Conservation (phyloP, 2,888 invertebrate species). For the Horisme vitalbata region DNA sequence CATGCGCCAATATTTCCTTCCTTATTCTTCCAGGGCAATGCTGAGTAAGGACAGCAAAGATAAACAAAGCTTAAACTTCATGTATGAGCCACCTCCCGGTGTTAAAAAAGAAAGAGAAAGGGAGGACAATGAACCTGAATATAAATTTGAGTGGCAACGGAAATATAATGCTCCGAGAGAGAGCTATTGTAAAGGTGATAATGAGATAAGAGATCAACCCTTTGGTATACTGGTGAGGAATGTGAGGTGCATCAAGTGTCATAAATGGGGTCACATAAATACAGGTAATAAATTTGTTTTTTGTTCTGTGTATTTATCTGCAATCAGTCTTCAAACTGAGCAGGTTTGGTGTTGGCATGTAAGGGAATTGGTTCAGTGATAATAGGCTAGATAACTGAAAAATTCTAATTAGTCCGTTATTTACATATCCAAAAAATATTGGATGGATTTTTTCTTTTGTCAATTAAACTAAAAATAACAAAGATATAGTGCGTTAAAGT, state of each 20-base stretch:
- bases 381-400: too few relatives aligned
- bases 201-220: constrained; percentile 98
- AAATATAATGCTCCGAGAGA: constrained; percentile 99
- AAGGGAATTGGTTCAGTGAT: too few relatives aligned
- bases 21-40: constrained; percentile 87
- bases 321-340: too few relatives aligned
- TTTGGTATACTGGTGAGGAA: constrained; percentile 99
- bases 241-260: constrained; percentile 99
- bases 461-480: too few relatives aligned
- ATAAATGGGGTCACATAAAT: constrained; percentile 99
- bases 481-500: too few relatives aligned
- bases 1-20: too few relatives aligned
- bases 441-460: too few relatives aligned
- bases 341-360: too few relatives aligned
- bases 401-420: too few relatives aligned
- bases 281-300: constrained; percentile 81
- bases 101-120: constrained; percentile 95
- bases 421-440: too few relatives aligned
- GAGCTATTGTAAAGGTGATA: constrained; percentile 98
- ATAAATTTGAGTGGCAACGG: constrained; percentile 99
- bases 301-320: not conserved
- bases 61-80: constrained; percentile 98
- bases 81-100: constrained; percentile 99
- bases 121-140: constrained; percentile 97
- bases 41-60: constrained; percentile 99